Evolutionary conservation across 1,140 invertebrate species (phyloP).

Genomic region (fruit fly (Drosophila melanogaster)): Release_6_plus_ISO1_MT NT_033777.3:5282001-5282500

Average conservation of each 20-base stretch:
- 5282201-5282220: conserved; percentile 27
- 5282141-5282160: conserved; percentile 16
- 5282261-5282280: conserved; percentile 40
- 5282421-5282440: conserved; percentile 24
- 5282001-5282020: conserved; percentile 1
- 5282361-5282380: conserved; percentile 48
- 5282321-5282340: conserved; percentile 57
- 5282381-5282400: conserved; percentile 41
- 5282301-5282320: conserved; percentile 39
- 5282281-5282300: conserved; percentile 1
- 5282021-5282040: conserved; percentile 17
- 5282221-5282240: conserved; percentile 48
- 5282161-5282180: conserved; percentile 11
- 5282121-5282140: conserved; percentile 18
- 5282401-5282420: conserved; percentile 13
- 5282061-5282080: conserved; percentile 22
- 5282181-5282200: not conserved
- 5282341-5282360: conserved; percentile 57
- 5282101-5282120: conserved; percentile 35
- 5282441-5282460: conserved; percentile 5
- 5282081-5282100: conserved; percentile 12
- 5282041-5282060: conserved; percentile 58
- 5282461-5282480: too few species aligned
- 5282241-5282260: conserved; percentile 46
- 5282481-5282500: too few species aligned